Evolutionary conservation across 2,888 invertebrate species (phyloP), one percentile per base, ranked within the genome.

Genomic region (Drosophila acutilabella): DNA sequence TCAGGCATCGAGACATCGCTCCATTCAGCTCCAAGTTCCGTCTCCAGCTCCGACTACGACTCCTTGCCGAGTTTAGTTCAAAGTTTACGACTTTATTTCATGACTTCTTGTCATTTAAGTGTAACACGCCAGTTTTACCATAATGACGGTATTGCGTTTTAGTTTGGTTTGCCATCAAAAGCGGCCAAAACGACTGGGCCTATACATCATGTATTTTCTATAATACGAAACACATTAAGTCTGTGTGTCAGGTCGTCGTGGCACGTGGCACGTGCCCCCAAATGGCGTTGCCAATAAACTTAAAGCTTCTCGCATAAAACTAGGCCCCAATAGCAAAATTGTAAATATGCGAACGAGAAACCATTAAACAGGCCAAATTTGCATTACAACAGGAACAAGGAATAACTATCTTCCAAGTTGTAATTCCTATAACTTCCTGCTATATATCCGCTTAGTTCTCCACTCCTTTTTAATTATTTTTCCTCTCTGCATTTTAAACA

Each of bases 11-110:
- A 33, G 33, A 50, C 61, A 71, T 50, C 44, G 38, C 38, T 52
- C 52, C 18, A 42, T 26, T n/a, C 26, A 41, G 16, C 16, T 41
- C 16, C 13, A 41, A 41, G 52, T 30, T 30, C 30, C 30, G 7
- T 1, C 6, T 30, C 8, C 30, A 30, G 8, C 30, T 8, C 8
- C 30, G 7, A 30, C 8, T 8, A 8, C 30, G 30, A 30, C 30
- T 36, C 36, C 36, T 13, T 36, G 11, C 30, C 30, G 13, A 36
- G 36, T 71, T 80, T 65, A 65, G 66, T 59, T 53, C 53, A 53
- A 65, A 65, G 81, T 80, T 88, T 88, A 85, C 74, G 89, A 81
- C 76, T 79, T 81, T 81, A 78, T 85, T 84, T 73, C 85, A 88
- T 85, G 85, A 80, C 81, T 76, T 67, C 71, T 80, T 79, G 84